Percentiles rank a stretch among this genome's conserved stretches.
phyloP scores from a whole-genome alignment of 2,797 vertebrate species.

The Platyrinchus mystaceus region DNA sequence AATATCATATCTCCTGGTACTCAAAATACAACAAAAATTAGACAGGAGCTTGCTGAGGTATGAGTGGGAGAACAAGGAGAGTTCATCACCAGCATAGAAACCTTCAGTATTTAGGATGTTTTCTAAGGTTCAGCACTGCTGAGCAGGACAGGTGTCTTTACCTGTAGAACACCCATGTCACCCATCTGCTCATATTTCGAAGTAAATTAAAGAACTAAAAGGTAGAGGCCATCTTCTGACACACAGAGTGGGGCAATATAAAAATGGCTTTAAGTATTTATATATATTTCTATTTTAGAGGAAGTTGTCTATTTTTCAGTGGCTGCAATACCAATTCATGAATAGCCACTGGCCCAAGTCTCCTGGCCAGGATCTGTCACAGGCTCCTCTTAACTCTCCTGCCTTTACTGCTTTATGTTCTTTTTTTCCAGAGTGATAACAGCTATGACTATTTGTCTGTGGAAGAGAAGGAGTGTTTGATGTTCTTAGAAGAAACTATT shows the following conservation, averaged over 20 bases:
- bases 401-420: accelerated
- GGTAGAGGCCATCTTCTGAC: background rate
- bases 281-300: background rate
- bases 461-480: slow-evolving; percentile 91
- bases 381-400: background rate
- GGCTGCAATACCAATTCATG: background rate
- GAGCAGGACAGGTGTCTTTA: background rate
- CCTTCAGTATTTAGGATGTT: background rate
- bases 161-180: background rate
- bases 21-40: background rate
- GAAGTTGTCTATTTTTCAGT: background rate
- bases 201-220: background rate
- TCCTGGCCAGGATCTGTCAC: background rate
- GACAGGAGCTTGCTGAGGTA: background rate
- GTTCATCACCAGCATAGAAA: background rate
- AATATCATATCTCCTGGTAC: accelerated
- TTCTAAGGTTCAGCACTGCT: background rate
- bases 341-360: background rate
- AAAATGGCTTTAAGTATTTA: background rate
- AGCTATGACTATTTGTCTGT: slow-evolving; percentile 88
- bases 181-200: background rate
- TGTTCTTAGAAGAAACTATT: slow-evolving; percentile 94
- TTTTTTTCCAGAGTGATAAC: slow-evolving; percentile 81
- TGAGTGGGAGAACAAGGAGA: background rate
- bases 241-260: background rate